Percentiles rank a stretch among this genome's conserved stretches.
Conservation (phyloP, 2,888 invertebrate species). For the Sinelater perroti region DNA sequence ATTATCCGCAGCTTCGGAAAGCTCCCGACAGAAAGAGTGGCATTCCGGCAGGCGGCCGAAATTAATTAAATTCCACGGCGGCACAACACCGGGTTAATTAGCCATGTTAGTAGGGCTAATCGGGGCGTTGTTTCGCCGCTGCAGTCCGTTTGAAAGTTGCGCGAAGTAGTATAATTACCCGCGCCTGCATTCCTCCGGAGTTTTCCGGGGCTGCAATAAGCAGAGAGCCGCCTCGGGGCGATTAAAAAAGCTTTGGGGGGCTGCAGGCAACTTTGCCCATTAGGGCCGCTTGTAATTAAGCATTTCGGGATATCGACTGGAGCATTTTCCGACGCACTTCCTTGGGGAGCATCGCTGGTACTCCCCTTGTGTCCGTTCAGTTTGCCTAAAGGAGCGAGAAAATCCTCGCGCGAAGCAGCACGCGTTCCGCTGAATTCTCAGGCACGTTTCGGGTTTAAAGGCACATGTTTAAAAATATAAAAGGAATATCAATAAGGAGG, state of each 20-base stretch:
- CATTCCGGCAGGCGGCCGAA: neutral
- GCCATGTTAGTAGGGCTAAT: constrained; percentile 15
- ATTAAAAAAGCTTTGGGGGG: constrained; percentile 28
- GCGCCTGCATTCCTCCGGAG: constrained; percentile 20
- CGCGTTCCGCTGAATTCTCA: constrained; percentile 8
- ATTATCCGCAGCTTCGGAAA: neutral
- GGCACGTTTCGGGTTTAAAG: constrained; percentile 14
- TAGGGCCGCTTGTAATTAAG: constrained; percentile 19
- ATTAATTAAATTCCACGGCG: constrained; percentile 15
- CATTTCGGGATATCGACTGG: too few relatives aligned
- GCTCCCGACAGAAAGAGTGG: neutral
- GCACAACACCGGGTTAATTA: constrained; percentile 15
- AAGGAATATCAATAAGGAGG: constrained; percentile 3
- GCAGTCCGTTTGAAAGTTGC: constrained; percentile 17
- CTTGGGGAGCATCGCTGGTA: constrained; percentile 22
- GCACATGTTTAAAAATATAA: constrained; percentile 14
- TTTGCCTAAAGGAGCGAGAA: constrained; percentile 15
- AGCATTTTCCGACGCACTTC: too few relatives aligned
- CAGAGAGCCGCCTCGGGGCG: constrained; percentile 16
- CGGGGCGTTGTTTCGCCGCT: constrained; percentile 11
- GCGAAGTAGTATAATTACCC: constrained; percentile 28
- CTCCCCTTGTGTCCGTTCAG: constrained; percentile 19
- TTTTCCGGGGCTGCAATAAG: constrained; percentile 27
- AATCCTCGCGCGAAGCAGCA: constrained; percentile 18
- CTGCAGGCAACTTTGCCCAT: constrained; percentile 19